These are phyloP conservation scores for Volucella inflata DNA, from an alignment of 2,888 invertebrate genomes.

Conservation along the genomic window DNA sequence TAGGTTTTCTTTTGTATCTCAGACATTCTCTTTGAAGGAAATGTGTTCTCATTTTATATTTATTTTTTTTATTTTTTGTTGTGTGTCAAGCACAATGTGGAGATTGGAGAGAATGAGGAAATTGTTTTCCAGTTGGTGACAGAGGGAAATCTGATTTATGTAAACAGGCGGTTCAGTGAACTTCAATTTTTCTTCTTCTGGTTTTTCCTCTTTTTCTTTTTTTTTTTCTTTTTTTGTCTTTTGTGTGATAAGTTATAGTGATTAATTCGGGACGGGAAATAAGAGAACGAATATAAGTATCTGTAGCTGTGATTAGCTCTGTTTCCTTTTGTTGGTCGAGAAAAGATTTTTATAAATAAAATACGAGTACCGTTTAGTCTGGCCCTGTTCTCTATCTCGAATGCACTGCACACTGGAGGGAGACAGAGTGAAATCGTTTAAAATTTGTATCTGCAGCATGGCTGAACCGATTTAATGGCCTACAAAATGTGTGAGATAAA, in stretches of 20 bases:
- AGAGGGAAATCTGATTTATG: conserved; percentile 38
- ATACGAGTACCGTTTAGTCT: background rate
- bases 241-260: conserved; percentile 28
- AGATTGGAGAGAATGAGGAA: conserved; percentile 36
- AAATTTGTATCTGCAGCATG: background rate
- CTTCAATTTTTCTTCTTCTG: conserved; percentile 2
- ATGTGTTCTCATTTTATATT: conserved; percentile 34
- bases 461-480: conserved; percentile 12
- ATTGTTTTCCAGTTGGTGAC: conserved; percentile 40
- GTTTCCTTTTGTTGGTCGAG: conserved; percentile 9
- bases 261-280: conserved; percentile 32
- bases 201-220: background rate
- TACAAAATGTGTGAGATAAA: conserved; percentile 12
- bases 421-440: conserved; percentile 3
- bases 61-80: background rate
- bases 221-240: background rate
- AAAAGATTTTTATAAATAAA: conserved; percentile 13
- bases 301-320: conserved; percentile 6
- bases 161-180: conserved; percentile 31
- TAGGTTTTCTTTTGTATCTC: background rate
- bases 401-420: too few relatives aligned
- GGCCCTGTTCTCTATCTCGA: background rate
- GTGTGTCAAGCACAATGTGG: background rate
- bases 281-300: too few relatives aligned
- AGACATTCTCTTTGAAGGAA: conserved; percentile 21